phyloP scores from a whole-genome alignment of 2,113 vertebrate genomes.

The Sorex fumeus region DNA sequence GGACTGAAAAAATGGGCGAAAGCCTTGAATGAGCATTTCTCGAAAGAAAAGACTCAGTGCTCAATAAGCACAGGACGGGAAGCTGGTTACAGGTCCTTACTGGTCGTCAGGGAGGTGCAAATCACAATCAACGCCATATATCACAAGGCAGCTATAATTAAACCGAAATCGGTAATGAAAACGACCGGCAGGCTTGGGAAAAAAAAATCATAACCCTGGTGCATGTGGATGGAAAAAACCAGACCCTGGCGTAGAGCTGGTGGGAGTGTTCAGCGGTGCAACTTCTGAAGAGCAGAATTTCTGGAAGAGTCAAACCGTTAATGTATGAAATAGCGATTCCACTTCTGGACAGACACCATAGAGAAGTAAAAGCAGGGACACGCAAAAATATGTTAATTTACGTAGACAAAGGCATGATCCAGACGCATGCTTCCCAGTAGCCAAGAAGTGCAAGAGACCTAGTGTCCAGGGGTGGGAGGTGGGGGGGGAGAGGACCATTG shows the following conservation, averaged over 20 bases:
- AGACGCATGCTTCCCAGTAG: background rate
- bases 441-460: background rate
- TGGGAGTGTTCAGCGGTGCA: background rate
- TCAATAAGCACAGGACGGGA: background rate
- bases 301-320: background rate
- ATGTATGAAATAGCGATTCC: background rate
- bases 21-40: background rate
- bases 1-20: background rate
- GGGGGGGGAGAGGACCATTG: background rate
- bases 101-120: background rate
- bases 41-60: background rate
- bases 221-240: too few relatives aligned
- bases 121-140: background rate
- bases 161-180: background rate
- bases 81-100: background rate
- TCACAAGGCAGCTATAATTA: background rate
- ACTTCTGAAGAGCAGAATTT: background rate
- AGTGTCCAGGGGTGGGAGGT: background rate
- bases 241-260: background rate
- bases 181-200: background rate
- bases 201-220: background rate
- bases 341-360: background rate
- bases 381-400: background rate
- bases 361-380: background rate
- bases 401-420: too few relatives aligned